Percentiles rank a stretch among this genome's conserved stretches.
phyloP scores from a whole-genome alignment of 2,888 invertebrate species.

The Taphrorychus bicolor region DNA sequence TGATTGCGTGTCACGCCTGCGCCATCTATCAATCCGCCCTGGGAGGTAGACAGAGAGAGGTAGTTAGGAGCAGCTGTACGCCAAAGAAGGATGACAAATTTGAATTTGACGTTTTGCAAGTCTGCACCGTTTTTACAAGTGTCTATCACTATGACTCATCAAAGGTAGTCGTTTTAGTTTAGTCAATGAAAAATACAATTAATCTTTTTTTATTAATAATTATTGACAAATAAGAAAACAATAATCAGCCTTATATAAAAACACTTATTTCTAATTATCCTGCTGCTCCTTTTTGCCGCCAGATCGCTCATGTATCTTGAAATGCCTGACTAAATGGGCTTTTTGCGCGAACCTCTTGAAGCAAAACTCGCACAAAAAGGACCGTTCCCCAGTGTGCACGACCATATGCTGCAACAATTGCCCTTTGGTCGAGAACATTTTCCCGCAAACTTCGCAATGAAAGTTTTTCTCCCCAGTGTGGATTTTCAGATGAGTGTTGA shows the following conservation, averaged over 20 bases:
- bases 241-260: background rate
- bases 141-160: too few relatives aligned
- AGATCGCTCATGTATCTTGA: slow-evolving; percentile 53
- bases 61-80: background rate
- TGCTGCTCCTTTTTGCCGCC: too few relatives aligned
- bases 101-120: background rate
- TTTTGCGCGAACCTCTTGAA: slow-evolving; percentile 60
- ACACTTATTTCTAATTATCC: background rate
- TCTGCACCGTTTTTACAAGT: background rate
- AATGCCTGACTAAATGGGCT: slow-evolving; percentile 58
- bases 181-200: background rate
- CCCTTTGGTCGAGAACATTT: slow-evolving; percentile 59
- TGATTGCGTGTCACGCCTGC: slow-evolving; percentile 41
- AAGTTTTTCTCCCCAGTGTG: slow-evolving; percentile 61
- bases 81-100: background rate
- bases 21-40: slow-evolving; percentile 28
- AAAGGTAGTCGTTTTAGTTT: background rate
- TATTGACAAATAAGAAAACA: background rate
- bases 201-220: background rate
- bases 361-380: slow-evolving; percentile 59
- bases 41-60: background rate
- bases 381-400: slow-evolving; percentile 59
- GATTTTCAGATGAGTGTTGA: slow-evolving; percentile 58
- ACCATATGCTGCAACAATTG: slow-evolving; percentile 59
- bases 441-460: slow-evolving; percentile 59